A percentile compares a stretch with the other conserved stretches of the same genome.
Evolutionary conservation across 2,888 invertebrate species (phyloP).

Genomic region (Drosophila niveifrons): DNA sequence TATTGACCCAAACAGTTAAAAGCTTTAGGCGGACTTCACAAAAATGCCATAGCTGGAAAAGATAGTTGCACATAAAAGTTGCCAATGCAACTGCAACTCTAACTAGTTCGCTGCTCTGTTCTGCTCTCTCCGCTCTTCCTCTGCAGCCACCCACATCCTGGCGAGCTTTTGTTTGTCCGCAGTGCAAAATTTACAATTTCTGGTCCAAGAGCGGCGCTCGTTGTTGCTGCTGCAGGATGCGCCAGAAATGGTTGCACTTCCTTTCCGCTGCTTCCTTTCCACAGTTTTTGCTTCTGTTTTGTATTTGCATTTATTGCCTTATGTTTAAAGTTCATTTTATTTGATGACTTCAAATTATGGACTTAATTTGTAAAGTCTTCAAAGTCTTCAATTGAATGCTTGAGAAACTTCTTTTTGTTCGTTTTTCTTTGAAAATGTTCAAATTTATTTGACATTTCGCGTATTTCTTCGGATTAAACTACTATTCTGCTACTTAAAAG

Average conservation of each 20-base stretch:
- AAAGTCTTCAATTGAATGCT: too few relatives aligned
- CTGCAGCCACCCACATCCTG: constrained; percentile 57
- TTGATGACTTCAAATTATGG: too few relatives aligned
- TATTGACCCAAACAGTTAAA: constrained; percentile 71
- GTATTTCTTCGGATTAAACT: too few relatives aligned
- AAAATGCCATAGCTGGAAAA: constrained; percentile 19
- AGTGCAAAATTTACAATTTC: constrained; percentile 73
- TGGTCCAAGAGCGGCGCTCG: constrained; percentile 51
- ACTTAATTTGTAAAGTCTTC: too few relatives aligned
- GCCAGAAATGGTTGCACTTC: constrained; percentile 75
- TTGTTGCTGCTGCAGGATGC: constrained; percentile 70
- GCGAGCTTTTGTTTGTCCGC: constrained; percentile 67
- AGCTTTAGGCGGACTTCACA: constrained; percentile 32
- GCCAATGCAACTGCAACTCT: constrained; percentile 37
- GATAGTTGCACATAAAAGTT: constrained; percentile 56
- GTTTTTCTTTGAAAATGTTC: too few relatives aligned
- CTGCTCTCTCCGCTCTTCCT: too few relatives aligned
- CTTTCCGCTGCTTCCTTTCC: constrained; percentile 56
- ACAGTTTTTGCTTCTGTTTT: constrained; percentile 10
- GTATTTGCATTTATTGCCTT: not conserved
- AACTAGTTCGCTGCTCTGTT: constrained; percentile 29
- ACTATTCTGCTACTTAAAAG: too few relatives aligned
- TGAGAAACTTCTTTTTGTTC: too few relatives aligned
- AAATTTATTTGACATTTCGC: too few relatives aligned
- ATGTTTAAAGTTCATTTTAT: not conserved